Evolutionary conservation across 2,888 invertebrate species (phyloP), one percentile per base, ranked within the genome.

Genomic region (Shargacucullia verbasci): DNA sequence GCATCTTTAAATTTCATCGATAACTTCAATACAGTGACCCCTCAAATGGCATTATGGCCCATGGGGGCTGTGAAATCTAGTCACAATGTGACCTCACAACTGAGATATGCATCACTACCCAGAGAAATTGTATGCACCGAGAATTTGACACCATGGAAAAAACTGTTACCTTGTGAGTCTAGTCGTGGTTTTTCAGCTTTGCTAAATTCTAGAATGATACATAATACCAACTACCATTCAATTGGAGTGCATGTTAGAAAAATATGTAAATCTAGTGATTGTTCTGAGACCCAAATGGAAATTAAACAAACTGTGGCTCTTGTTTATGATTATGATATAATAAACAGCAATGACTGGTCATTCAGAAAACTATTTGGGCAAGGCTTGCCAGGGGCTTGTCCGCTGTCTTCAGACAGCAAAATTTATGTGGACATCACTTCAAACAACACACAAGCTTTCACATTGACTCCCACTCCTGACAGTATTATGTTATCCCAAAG

Each of bases 121-220:
- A 95, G 98, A 69, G 99, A 99, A 95, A 98, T 98, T 77, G 98
- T 99, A 3, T 99, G 99, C 84, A 99, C 99, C 0, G 99, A 99
- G 93, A 99, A 99, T 93, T 93, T 99, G 77, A 99, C 99, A 11
- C 99, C 99, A 0, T 99, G 99, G 97, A 98, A 99, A 82, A 99
- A 99, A 86, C 92, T 99, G 4, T 89, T 99, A 41, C 99, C 99
- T 0, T 99, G 99, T 91, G 97, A 97, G 87, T 97, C 97, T n/a
- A 97, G 95, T 86, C 95, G 96, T 80, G 99, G 99, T 1, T 95
- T 99, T 73, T 96, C 98, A 12, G 96, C 97, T 0, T 90, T 99
- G 47, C 94, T 99, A 4, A 98, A 98, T 87, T 98, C 99, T 0
- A 97, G 97, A 50, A 96, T 97, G 85, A 96, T 99, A 54, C 98